Conservation (phyloP, 1,140 invertebrate species). For the Mercenaria mercenaria region DNA sequence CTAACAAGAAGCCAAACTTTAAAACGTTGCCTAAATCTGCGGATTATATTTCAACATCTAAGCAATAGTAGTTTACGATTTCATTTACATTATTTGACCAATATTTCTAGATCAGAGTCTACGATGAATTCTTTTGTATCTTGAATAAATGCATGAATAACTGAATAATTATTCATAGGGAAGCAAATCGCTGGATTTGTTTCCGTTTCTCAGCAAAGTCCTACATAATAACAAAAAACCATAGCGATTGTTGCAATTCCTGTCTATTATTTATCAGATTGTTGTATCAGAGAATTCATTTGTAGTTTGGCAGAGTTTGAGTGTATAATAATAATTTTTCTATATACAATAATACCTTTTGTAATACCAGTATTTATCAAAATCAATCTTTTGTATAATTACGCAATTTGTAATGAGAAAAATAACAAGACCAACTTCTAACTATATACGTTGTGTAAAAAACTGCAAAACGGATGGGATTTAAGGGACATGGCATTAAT, state of each 20-base stretch:
- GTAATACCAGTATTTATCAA: not conserved
- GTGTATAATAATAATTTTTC: conserved; percentile 20
- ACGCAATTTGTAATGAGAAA: not conserved
- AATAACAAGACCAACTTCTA: too few species aligned
- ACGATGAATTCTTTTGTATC: not conserved
- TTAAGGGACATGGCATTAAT: too few species aligned
- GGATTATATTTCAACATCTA: too few species aligned
- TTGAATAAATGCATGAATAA: conserved; percentile 40
- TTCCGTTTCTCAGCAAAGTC: conserved; percentile 15
- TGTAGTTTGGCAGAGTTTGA: not conserved
- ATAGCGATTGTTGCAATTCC: conserved; percentile 1
- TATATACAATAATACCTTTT: not conserved
- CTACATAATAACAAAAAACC: conserved; percentile 36
- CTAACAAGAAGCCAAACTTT: too few species aligned
- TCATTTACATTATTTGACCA: not conserved
- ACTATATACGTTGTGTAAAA: too few species aligned
- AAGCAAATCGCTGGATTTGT: conserved; percentile 27
- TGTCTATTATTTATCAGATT: conserved; percentile 22
- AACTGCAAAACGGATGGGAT: too few species aligned
- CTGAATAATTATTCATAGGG: conserved; percentile 42
- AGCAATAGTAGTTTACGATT: too few species aligned
- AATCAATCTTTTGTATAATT: not conserved
- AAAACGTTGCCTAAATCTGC: too few species aligned
- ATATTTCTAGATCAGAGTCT: not conserved
- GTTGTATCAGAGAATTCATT: not conserved